phyloP scores from a whole-genome alignment of 2,113 vertebrate genomes.

The Tenebrosternarchus preto region DNA sequence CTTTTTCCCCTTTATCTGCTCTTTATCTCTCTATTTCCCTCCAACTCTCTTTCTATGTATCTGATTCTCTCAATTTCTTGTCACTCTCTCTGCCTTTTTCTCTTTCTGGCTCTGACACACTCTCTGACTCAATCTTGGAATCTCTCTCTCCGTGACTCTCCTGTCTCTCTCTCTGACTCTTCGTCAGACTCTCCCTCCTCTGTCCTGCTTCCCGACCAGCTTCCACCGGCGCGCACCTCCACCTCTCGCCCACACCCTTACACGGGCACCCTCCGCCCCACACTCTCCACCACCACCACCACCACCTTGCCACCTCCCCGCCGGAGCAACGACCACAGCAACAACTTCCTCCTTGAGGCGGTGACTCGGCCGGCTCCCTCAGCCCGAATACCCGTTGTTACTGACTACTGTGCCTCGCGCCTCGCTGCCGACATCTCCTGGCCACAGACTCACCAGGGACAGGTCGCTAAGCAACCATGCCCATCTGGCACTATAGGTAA shows the following conservation, averaged over 20 bases:
- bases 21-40: background rate
- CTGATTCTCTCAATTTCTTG: slow-evolving; percentile 58
- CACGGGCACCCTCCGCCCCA: slow-evolving; percentile 60
- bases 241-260: slow-evolving; percentile 52
- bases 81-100: slow-evolving; percentile 63
- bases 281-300: slow-evolving; percentile 83
- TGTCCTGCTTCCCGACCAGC: slow-evolving; percentile 50
- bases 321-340: slow-evolving; percentile 40
- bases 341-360: slow-evolving; percentile 57
- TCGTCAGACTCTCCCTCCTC: slow-evolving; percentile 52
- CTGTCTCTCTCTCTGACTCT: slow-evolving; percentile 20
- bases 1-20: background rate
- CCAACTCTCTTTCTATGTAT: slow-evolving; percentile 14
- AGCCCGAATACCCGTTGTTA: slow-evolving; percentile 78
- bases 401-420: slow-evolving; percentile 85
- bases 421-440: slow-evolving; percentile 88
- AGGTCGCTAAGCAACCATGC: slow-evolving; percentile 90
- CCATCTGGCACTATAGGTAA: slow-evolving; percentile 91
- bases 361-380: slow-evolving; percentile 67
- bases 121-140: background rate
- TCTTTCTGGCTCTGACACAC: background rate
- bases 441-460: slow-evolving; percentile 92
- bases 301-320: slow-evolving; percentile 59
- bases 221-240: slow-evolving; percentile 45
- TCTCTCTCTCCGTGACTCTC: slow-evolving; percentile 8